These are phyloP conservation scores for Clistopyga incitator DNA, from an alignment of 2,888 invertebrate genomes.

Conservation along the genomic window DNA sequence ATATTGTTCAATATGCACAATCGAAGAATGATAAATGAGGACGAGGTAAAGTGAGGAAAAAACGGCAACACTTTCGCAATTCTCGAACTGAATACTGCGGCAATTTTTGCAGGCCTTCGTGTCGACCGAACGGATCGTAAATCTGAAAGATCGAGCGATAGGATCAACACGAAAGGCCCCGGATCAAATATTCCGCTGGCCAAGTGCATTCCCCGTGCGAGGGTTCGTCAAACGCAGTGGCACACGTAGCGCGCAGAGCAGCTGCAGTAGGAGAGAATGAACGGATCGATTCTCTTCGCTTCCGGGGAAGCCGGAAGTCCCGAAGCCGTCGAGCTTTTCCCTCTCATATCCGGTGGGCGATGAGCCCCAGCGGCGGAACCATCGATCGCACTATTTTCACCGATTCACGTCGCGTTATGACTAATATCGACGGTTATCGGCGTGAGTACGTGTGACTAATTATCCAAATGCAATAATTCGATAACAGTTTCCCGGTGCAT, in stretches of 20 bases:
- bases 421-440: slow-evolving; percentile 41
- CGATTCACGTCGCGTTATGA: slow-evolving; percentile 25
- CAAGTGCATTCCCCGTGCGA: not conserved
- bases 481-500: not conserved
- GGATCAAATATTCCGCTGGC: not conserved
- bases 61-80: too few relatives aligned
- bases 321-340: slow-evolving; percentile 16
- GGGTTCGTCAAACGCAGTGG: not conserved
- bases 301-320: slow-evolving; percentile 54
- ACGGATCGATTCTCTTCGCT: slow-evolving; percentile 57
- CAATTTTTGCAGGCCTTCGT: too few relatives aligned
- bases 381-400: slow-evolving; percentile 4
- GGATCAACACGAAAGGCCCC: not conserved
- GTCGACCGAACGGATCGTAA: not conserved
- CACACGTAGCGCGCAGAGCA: not conserved
- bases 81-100: too few relatives aligned
- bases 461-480: slow-evolving; percentile 9
- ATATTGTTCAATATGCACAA: too few relatives aligned
- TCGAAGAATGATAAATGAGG: too few relatives aligned
- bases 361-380: not conserved
- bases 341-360: slow-evolving; percentile 36
- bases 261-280: not conserved
- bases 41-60: too few relatives aligned
- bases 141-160: not conserved
- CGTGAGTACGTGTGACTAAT: slow-evolving; percentile 8